Percentiles rank a stretch among this genome's conserved stretches.
These are phyloP conservation scores for Unio pictorum DNA, from an alignment of 2,888 invertebrate genomes.

Conservation along the genomic window DNA sequence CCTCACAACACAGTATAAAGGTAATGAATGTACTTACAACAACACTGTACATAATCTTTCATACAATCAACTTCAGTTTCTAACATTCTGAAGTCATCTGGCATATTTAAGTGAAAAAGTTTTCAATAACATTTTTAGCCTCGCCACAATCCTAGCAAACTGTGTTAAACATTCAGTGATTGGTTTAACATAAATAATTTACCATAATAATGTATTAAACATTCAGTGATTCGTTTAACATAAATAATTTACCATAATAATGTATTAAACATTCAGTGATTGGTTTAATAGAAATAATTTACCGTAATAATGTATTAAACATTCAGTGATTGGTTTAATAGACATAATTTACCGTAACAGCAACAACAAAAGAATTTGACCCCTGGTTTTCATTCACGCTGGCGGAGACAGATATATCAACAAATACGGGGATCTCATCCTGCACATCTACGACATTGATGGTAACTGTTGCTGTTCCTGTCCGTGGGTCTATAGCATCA, in stretches of 20 bases:
- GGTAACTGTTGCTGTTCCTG: slow-evolving; percentile 51
- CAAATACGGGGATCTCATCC: slow-evolving; percentile 62
- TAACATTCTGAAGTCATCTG: too few relatives aligned
- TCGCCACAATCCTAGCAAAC: neutral
- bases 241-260: too few relatives aligned
- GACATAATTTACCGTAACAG: slow-evolving; percentile 32
- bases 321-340: neutral
- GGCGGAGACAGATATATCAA: slow-evolving; percentile 39
- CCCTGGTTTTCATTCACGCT: slow-evolving; percentile 42
- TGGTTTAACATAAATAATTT: too few relatives aligned
- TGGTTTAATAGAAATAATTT: slow-evolving; percentile 9
- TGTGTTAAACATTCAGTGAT: too few relatives aligned
- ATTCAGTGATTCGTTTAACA: too few relatives aligned
- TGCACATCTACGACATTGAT: slow-evolving; percentile 57
- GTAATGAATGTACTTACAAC: too few relatives aligned
- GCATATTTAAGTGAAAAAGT: too few relatives aligned
- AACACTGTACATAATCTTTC: too few relatives aligned
- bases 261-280: neutral
- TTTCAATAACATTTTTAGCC: too few relatives aligned
- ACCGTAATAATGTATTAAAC: slow-evolving; percentile 23
- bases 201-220: too few relatives aligned
- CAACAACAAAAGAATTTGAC: slow-evolving; percentile 25
- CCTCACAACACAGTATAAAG: too few relatives aligned
- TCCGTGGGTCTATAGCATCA: slow-evolving; percentile 38
- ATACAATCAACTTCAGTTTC: too few relatives aligned